Evolutionary conservation across 1,140 invertebrate species (phyloP), one percentile per base, ranked within the genome.

Genomic region (Drosophila seguyi): DNA sequence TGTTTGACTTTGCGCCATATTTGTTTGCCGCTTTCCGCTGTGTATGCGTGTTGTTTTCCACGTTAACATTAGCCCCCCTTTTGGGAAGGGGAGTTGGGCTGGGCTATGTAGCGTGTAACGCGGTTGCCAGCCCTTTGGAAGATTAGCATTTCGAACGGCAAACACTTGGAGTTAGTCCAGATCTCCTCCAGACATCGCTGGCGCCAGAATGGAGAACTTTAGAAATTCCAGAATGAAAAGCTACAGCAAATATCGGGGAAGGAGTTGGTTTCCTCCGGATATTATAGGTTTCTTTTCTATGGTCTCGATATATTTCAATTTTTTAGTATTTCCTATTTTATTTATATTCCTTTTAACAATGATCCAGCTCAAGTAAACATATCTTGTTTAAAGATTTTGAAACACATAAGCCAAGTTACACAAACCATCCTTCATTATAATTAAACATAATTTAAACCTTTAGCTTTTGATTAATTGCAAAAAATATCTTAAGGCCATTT

Each of bases 1-100:
- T 45, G 45, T 88, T 88, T 90, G 72, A 84, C 77, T 88, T 75
- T 80, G 48, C 84, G 84, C 84, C 84, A 87, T 87, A 78, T 84
- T 87, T 88, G 81, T 88, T 78, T 75, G 60, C 48, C 34, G 71
- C 59, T 56, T n/a, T 55, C 27, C 58, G 69, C 36, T 47, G 72
- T 65, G 72, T 65, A 52, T 61, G 56, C 45, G 59, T 41, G 41
- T 10, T 18, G 29, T 53, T 36, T 53, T 38, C 45, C 60, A 38
- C 55, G 42, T 55, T n/a, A 7, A 11, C 20, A 16, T 6, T 38
- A 36, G 20, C 18, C 29, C 34, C 69, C 42, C 20, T 42, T 42
- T 2, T 18, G 5, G 39, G 20, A 29, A 14, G 25, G 44, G 18
- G 22, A 11, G 39, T 20, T 38, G 16, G n/a, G 56, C 27, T 41